Conservation (phyloP, 2,888 invertebrate genomes). For the Belgica antarctica region DNA sequence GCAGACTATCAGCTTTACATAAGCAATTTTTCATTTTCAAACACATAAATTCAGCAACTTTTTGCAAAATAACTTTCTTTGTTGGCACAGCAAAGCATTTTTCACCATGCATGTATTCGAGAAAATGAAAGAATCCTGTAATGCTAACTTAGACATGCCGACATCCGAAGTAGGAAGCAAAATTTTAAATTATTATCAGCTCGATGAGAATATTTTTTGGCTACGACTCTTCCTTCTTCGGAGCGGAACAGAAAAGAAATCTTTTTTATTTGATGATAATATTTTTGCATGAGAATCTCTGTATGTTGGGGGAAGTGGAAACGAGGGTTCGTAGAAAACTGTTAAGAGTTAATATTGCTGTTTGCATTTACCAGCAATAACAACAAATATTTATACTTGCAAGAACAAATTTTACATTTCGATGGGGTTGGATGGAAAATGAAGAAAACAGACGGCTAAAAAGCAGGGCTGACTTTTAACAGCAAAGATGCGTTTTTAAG, state of each 20-base stretch:
- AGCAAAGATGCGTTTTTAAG: too few species aligned
- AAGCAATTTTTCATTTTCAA: slow-evolving; percentile 15
- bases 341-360: slow-evolving; percentile 36
- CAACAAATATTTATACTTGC: slow-evolving; percentile 27
- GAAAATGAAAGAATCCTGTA: too few species aligned
- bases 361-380: slow-evolving; percentile 31
- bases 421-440: slow-evolving; percentile 22
- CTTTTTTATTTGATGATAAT: background rate
- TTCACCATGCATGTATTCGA: background rate
- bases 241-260: background rate
- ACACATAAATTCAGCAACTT: background rate
- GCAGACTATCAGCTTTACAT: too few species aligned
- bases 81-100: slow-evolving; percentile 25
- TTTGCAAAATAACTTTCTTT: slow-evolving; percentile 12
- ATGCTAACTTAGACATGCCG: slow-evolving; percentile 9
- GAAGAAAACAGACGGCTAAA: too few species aligned
- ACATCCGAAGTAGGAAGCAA: background rate
- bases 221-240: too few species aligned
- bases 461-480: background rate
- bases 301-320: background rate
- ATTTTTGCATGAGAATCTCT: background rate
- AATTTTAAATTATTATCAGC: slow-evolving; percentile 18
- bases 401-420: slow-evolving; percentile 16
- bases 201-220: too few species aligned
- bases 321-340: background rate